phyloP scores from a whole-genome alignment of 1,140 invertebrate genomes.

The Glomeris maerens region DNA sequence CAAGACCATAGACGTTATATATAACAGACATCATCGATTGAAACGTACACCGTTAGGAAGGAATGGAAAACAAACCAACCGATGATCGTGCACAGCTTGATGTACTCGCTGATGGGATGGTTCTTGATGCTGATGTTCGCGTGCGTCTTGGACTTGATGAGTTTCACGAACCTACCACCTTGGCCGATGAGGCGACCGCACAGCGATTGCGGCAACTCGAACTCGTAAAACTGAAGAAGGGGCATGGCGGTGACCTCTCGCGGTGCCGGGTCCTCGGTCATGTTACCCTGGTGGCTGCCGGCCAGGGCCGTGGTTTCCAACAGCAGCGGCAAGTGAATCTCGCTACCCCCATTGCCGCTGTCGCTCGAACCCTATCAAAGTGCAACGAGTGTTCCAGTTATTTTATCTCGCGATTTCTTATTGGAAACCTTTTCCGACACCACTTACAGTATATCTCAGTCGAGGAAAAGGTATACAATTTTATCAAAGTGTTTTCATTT shows the following conservation, averaged over 20 bases:
- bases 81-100: slow-evolving; percentile 69
- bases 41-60: neutral
- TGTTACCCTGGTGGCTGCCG: slow-evolving; percentile 12
- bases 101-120: slow-evolving; percentile 50
- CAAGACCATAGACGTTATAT: slow-evolving; percentile 5
- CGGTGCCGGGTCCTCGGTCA: slow-evolving; percentile 16
- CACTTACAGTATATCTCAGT: too few relatives aligned
- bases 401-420: too few relatives aligned
- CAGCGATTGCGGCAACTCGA: slow-evolving; percentile 58
- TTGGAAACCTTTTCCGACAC: too few relatives aligned
- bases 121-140: slow-evolving; percentile 61
- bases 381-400: neutral
- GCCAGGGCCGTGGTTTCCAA: too few relatives aligned
- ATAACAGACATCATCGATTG: slow-evolving; percentile 9
- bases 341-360: slow-evolving; percentile 57
- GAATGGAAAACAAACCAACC: slow-evolving; percentile 34
- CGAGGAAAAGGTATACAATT: too few relatives aligned
- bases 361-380: slow-evolving; percentile 50
- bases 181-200: slow-evolving; percentile 78
- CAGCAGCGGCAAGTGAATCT: slow-evolving; percentile 37
- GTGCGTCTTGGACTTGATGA: slow-evolving; percentile 58
- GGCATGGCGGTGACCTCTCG: slow-evolving; percentile 11
- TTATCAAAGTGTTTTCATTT: too few relatives aligned
- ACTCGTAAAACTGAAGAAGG: slow-evolving; percentile 43
- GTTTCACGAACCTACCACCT: slow-evolving; percentile 61